phyloP scores from a whole-genome alignment of 2,888 invertebrate species.

The Anthoptus insignis region DNA sequence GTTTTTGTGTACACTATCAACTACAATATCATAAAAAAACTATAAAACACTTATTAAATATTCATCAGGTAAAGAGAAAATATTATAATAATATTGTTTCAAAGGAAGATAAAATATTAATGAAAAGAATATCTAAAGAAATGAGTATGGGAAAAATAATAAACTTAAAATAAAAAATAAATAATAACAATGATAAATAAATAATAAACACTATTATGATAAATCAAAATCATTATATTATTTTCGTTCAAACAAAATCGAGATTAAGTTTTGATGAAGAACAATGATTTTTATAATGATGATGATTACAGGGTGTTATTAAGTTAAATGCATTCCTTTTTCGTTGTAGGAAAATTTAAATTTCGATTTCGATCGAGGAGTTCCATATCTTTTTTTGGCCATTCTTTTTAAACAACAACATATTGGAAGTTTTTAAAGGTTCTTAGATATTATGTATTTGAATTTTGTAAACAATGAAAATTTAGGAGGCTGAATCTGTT shows the following conservation, averaged over 20 bases:
- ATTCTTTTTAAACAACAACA: no score
- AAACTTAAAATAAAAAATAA: background rate
- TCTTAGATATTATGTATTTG: no score
- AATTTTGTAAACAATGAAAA: background rate
- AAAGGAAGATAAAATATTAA: background rate
- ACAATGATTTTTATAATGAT: background rate
- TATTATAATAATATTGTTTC: background rate
- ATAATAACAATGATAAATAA: no score
- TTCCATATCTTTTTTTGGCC: background rate
- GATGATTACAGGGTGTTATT: background rate
- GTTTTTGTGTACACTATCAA: background rate
- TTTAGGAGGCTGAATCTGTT: background rate
- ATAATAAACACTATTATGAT: no score
- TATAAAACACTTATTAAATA: background rate
- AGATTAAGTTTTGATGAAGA: background rate
- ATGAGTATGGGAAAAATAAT: background rate
- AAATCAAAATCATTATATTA: no score
- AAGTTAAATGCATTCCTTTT: constrained; percentile 12
- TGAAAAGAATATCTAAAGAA: background rate
- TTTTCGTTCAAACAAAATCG: background rate
- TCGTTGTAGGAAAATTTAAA: background rate
- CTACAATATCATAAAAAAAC: background rate
- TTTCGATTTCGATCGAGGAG: constrained; percentile 11
- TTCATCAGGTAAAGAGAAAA: background rate
- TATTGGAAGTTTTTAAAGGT: no score